Base-by-base conservation (phyloP, 2,113 vertebrate species). In the Scalopus aquaticus region DNA sequence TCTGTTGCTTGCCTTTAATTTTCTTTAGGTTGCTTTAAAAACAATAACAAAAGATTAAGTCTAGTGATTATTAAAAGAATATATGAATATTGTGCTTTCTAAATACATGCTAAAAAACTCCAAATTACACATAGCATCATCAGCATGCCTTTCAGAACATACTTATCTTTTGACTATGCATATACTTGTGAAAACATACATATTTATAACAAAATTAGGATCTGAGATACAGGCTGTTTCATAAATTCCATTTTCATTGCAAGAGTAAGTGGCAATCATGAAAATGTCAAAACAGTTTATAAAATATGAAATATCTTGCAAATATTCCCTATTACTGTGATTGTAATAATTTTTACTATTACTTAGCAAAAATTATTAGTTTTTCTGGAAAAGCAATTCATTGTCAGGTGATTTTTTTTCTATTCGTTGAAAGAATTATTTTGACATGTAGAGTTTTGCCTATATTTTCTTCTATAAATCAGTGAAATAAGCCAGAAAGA, bases 151-250 rank as follows among this genome's bases (percentile, higher is more conserved):
- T 94, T 88, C 84, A 54, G 30, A 78, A 92, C 58, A 88, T 26
- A 62, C 10, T 70, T 92, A 42, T 19, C 37, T 56, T 91, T 85
- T 91, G 1, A 91, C 28, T 46, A 17, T 58, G 5, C 32, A 77
- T 49, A 46, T 87, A 73, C 62, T 58, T 69, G 20, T 83, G 30
- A 69, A 95, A 32, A 76, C 3, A 67, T 74, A 69, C 60, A 58
- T 89, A 95, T 90, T 64, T 90, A 56, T 54, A 87, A 92, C 46
- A 90, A 84, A 94, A 94, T 70, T 67, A 64, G 28, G 15, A 78
- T 58, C 22, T 79, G 35, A 28, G 2, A 73, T 78, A 56, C 11
- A 91, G 64, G 19, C 32, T 81, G 37, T 64, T 91, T 94, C 65
- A 8, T 69, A 78, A 94, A 51, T 10, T 86, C 24, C 32, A 91